These are phyloP conservation scores for Cichlasoma orientale DNA, from an alignment of 2,797 vertebrate species.

Conservation along the genomic window DNA sequence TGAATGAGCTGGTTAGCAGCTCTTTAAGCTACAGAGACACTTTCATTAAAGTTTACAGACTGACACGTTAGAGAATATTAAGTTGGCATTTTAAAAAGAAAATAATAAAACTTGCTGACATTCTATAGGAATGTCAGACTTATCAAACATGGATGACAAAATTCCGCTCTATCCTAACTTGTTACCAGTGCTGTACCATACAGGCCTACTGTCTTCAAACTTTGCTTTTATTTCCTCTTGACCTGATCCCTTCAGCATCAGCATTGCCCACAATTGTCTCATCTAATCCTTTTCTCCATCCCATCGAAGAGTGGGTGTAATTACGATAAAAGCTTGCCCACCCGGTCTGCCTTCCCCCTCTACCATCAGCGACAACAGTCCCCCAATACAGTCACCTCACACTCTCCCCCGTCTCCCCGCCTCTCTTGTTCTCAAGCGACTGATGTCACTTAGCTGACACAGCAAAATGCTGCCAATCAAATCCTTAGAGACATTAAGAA, in stretches of 20 bases:
- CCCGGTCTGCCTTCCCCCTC: constrained; percentile 16
- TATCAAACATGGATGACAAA: not conserved
- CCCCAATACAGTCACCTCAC: constrained; percentile 40
- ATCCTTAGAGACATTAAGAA: constrained; percentile 54
- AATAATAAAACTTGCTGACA: not conserved
- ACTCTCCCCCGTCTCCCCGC: constrained; percentile 6
- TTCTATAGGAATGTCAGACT: not conserved
- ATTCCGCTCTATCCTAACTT: not conserved
- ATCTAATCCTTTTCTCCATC: constrained; percentile 32
- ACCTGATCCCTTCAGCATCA: constrained; percentile 46
- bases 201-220: constrained; percentile 10
- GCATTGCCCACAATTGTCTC: constrained; percentile 18
- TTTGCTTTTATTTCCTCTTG: constrained; percentile 44
- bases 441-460: constrained; percentile 81
- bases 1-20: not conserved
- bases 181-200: not conserved
- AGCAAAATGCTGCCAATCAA: constrained; percentile 69
- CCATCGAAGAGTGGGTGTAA: constrained; percentile 58
- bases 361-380: constrained; percentile 1
- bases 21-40: not conserved
- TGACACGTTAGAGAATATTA: not conserved
- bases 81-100: not conserved
- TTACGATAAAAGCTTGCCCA: constrained; percentile 78
- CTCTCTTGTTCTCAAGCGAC: constrained; percentile 42
- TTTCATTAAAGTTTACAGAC: not conserved